These are phyloP conservation scores for Arion vulgaris DNA, from an alignment of 1,140 invertebrate species.

Conservation along the genomic window DNA sequence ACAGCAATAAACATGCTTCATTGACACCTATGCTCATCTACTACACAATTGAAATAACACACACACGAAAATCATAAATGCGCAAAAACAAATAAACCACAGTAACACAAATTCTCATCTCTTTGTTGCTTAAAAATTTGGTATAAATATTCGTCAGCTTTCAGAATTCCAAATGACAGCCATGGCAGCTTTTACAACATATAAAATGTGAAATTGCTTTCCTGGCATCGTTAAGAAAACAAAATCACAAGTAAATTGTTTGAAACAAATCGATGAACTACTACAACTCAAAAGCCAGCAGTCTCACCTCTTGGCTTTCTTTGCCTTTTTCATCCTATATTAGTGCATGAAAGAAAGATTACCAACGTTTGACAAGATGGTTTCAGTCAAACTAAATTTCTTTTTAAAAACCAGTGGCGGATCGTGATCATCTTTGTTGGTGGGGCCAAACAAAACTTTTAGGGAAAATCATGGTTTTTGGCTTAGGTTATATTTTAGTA, in stretches of 20 bases:
- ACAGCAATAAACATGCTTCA: neutral
- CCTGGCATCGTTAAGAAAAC: neutral
- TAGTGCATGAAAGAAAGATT: conserved; percentile 7
- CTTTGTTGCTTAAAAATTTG: too few species aligned
- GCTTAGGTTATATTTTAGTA: too few species aligned
- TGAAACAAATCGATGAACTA: neutral
- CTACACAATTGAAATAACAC: neutral
- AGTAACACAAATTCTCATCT: too few species aligned
- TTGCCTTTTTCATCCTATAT: conserved; percentile 30
- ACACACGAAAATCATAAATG: neutral
- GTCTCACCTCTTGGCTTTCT: conserved; percentile 33
- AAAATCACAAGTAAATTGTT: conserved; percentile 4
- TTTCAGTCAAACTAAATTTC: neutral
- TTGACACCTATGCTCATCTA: neutral
- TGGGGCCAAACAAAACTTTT: too few species aligned
- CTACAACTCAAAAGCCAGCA: conserved; percentile 11
- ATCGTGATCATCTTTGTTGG: too few species aligned
- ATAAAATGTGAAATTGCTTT: conserved; percentile 20
- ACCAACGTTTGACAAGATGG: neutral
- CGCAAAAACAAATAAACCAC: neutral
- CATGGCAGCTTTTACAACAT: neutral
- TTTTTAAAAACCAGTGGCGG: too few species aligned
- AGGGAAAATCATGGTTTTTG: too few species aligned
- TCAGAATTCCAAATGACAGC: neutral
- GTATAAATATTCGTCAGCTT: too few species aligned